Base-by-base conservation (phyloP, 30 jellyfish, hydroid and myxozoan genomes). In the Pseudorhiza aurosa region DNA sequence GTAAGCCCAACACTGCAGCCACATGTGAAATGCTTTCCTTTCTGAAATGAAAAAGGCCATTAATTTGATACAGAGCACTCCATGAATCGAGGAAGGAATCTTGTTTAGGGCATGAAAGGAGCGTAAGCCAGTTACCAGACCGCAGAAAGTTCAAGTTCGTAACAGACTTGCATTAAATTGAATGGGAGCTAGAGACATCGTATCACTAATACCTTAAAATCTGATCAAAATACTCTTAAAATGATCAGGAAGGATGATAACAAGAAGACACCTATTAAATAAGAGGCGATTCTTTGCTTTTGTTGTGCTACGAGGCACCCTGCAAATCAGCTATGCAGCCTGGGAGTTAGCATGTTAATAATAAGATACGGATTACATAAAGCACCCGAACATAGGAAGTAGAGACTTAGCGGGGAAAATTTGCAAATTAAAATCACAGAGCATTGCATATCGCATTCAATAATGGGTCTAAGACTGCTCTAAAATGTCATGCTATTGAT, bases 1-100 rank as follows among this genome's bases (percentile, higher is more conserved):
- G 96, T 85, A 0, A 85, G 88, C 42, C 96, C 96, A 27, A 65
- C 75, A 12, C 53, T 36, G 90, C 96, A 85, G 0, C 96, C 89
- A 40, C 96, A 85, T 25, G 86, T 65, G 65, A 85, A 85, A 46
- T 85, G 90, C 43, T 85, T 85, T 27, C 90, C 96, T 40, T 24
- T 33, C 90, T 85, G 74, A 24, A 75, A 73, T 10, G 4, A 8
- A 15, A 22, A 29, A 45, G 29, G 36, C 33, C 53, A 72, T 10
- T 6, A 6, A 53, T 2, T 10, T 1, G 6, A 53, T 53, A 15
- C n/a, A n/a, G n/a, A n/a, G n/a, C n/a, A 39, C 24, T 53, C 17
- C 35, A 36, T 2, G 8, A 53, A 9, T 53, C 36, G 6, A 18
- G 1, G 36, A 53, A 4, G 35, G 24, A 53, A 12, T 21, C 35